phyloP scores from a whole-genome alignment of 1,140 invertebrate genomes.

The Orchestia grillus region DNA sequence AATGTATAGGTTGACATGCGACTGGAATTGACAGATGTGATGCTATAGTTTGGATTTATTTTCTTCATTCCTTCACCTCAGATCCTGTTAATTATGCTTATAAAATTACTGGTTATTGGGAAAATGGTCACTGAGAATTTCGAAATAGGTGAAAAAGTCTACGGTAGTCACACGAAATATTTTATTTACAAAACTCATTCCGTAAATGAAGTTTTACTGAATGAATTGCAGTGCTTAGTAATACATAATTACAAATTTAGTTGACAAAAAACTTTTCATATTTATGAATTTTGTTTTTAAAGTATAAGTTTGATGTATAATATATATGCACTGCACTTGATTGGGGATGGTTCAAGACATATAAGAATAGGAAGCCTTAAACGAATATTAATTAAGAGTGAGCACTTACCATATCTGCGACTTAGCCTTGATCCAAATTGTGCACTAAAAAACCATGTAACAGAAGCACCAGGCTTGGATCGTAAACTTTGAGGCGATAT shows the following conservation, averaged over 20 bases:
- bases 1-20: not conserved
- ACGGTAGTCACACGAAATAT: not conserved
- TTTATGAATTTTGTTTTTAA: not conserved
- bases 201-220: not conserved
- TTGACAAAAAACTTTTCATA: not conserved
- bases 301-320: not conserved
- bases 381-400: not conserved
- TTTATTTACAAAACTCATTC: not conserved
- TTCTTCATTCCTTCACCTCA: not conserved
- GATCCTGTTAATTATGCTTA: not conserved
- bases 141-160: not conserved
- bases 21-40: not conserved
- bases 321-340: not conserved
- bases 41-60: not conserved
- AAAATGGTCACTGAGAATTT: not conserved
- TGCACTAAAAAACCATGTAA: not conserved
- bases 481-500: not conserved
- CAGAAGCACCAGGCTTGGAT: not conserved
- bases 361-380: not conserved
- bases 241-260: not conserved
- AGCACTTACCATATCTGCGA: not conserved
- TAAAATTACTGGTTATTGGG: not conserved
- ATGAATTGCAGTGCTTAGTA: not conserved
- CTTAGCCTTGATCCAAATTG: not conserved
- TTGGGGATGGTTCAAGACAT: not conserved